A percentile compares a stretch with the other conserved stretches of the same genome.
Evolutionary conservation across 2,113 vertebrate genomes (phyloP).

Genomic region (Triplophysa dalaica): DNA sequence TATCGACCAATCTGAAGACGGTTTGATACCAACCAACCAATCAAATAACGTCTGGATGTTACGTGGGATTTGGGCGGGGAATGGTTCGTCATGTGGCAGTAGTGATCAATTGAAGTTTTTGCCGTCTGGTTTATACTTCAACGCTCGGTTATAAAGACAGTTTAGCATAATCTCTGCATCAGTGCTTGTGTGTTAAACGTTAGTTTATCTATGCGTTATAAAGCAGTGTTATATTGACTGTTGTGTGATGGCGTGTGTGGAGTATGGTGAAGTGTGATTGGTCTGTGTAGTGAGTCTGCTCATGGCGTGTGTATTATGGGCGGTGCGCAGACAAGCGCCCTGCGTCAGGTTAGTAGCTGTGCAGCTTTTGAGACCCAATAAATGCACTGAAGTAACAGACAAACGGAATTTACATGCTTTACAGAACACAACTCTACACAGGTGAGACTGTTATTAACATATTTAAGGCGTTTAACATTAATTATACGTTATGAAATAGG

Average conservation of each 20-base stretch:
- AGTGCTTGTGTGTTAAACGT: neutral
- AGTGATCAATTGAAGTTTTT: neutral
- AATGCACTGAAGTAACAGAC: conserved; percentile 42
- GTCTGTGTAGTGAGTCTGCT: conserved; percentile 59
- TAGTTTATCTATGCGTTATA: neutral
- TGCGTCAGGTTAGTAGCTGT: conserved; percentile 46
- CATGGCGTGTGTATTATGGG: conserved; percentile 71
- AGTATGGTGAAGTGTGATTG: conserved; percentile 64
- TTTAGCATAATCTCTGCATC: neutral
- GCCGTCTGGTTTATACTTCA: neutral
- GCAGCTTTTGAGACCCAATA: conserved; percentile 40
- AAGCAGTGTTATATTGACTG: neutral
- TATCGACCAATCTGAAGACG: neutral
- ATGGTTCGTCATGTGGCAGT: neutral
- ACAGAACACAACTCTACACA: conserved; percentile 30
- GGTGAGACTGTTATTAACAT: conserved; percentile 56
- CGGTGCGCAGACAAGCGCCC: conserved; percentile 54
- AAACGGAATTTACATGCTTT: neutral
- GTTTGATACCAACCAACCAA: neutral
- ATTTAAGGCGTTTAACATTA: neutral
- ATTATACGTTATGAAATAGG: rapidly evolving
- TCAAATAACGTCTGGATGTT: neutral
- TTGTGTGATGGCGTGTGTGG: conserved; percentile 69
- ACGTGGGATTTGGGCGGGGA: neutral
- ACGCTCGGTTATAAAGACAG: neutral